Conservation (phyloP, 2,888 invertebrate species). For the Linnaemya vulpina region DNA sequence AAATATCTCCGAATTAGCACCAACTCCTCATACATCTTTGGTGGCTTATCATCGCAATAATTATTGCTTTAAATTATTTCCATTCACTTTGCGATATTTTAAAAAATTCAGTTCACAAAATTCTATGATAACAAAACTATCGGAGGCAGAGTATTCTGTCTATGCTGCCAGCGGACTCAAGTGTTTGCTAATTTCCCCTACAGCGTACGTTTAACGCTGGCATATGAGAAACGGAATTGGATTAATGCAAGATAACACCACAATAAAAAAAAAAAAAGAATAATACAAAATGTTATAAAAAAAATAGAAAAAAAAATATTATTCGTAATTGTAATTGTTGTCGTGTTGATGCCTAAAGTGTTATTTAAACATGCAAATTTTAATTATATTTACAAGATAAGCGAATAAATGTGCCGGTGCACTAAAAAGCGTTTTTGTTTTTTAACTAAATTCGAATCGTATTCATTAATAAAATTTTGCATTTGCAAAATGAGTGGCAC, state of each 20-base stretch:
- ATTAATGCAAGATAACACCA: constrained; percentile 62
- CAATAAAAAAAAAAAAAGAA: constrained; percentile 23
- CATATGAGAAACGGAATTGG: constrained; percentile 55
- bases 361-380: constrained; percentile 63
- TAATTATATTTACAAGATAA: constrained; percentile 52
- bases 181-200: constrained; percentile 24
- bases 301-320: not conserved
- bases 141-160: too few relatives aligned
- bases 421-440: not conserved
- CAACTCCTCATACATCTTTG: too few relatives aligned
- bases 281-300: constrained; percentile 12
- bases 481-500: not conserved
- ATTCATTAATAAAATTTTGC: not conserved
- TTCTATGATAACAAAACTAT: too few relatives aligned
- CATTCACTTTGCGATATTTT: too few relatives aligned
- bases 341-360: constrained; percentile 57
- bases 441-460: not conserved
- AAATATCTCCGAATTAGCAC: too few relatives aligned
- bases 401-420: not conserved
- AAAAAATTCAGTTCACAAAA: too few relatives aligned
- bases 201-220: constrained; percentile 24
- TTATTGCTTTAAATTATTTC: too few relatives aligned
- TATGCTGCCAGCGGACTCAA: not conserved
- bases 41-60: too few relatives aligned
- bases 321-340: constrained; percentile 42